These are phyloP conservation scores for Noctilio leporinus DNA, from an alignment of 2,113 vertebrate species.

Conservation along the genomic window DNA sequence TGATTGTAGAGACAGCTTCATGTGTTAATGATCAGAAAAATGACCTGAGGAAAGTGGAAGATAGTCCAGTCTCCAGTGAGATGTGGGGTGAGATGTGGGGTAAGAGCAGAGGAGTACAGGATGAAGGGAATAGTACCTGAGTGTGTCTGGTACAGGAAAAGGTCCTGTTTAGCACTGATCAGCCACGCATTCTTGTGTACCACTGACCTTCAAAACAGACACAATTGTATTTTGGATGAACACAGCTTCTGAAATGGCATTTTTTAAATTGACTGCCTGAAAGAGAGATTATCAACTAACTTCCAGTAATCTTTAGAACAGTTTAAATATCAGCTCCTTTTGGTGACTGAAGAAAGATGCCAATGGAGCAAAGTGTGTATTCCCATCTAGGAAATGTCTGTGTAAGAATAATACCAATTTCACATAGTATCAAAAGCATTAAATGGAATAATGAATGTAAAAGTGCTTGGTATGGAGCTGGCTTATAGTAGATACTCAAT, in stretches of 20 bases:
- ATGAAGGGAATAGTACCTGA: slow-evolving; percentile 70
- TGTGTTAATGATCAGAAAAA: not conserved
- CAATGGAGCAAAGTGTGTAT: not conserved
- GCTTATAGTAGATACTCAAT: not conserved
- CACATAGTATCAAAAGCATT: not conserved
- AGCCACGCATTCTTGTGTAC: slow-evolving; percentile 78
- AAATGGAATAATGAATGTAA: not conserved
- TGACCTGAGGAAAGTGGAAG: not conserved
- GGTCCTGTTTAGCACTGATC: slow-evolving; percentile 81
- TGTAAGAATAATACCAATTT: not conserved
- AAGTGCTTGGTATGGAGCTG: not conserved
- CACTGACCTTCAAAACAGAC: slow-evolving; percentile 74
- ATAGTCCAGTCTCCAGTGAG: not conserved
- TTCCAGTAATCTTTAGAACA: not conserved
- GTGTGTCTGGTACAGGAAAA: slow-evolving; percentile 80
- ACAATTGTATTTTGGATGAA: not conserved
- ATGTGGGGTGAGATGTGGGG: accelerated
- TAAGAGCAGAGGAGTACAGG: not conserved
- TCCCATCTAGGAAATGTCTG: not conserved
- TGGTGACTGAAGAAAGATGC: not conserved
- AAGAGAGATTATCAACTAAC: not conserved
- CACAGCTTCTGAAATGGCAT: not conserved
- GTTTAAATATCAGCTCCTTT: not conserved
- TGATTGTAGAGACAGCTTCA: not conserved
- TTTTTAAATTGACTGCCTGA: not conserved